phyloP scores from a whole-genome alignment of 2,113 vertebrate species.

The Carettochelys insculpta region DNA sequence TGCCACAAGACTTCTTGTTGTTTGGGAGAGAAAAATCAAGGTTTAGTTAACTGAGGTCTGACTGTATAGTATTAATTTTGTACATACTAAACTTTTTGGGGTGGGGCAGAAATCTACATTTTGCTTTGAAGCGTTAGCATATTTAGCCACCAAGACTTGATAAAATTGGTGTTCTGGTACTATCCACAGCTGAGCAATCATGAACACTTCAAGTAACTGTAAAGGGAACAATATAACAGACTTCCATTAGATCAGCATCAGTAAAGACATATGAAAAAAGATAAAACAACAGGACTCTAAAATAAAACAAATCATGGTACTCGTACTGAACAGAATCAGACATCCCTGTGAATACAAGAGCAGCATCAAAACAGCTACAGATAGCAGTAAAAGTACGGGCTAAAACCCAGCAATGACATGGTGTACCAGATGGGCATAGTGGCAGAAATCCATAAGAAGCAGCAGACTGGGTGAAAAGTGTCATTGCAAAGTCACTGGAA shows the following conservation, averaged over 20 bases:
- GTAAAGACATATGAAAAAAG: background rate
- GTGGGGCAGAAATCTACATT: background rate
- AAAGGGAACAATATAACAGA: background rate
- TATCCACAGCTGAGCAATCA: background rate
- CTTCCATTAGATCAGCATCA: background rate
- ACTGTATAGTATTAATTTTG: background rate
- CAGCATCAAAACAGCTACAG: background rate
- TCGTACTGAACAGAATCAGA: background rate
- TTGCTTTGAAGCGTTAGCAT: slow-evolving; percentile 11
- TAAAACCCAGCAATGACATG: background rate
- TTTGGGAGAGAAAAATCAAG: slow-evolving; percentile 9
- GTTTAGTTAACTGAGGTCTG: background rate
- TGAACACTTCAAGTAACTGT: background rate
- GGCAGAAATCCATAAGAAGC: background rate
- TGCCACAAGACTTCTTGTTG: no score
- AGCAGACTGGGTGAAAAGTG: background rate
- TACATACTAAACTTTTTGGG: background rate
- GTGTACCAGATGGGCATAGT: no score
- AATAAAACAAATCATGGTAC: background rate
- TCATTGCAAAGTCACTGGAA: background rate
- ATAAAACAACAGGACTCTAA: background rate
- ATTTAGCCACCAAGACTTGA: slow-evolving; percentile 20
- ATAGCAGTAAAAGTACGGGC: background rate
- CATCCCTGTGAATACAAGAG: background rate
- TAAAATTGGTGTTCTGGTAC: background rate